Percentiles rank a stretch among this genome's conserved stretches.
These are phyloP conservation scores for Atta colombica DNA, from an alignment of 1,140 invertebrate genomes.

Conservation along the genomic window DNA sequence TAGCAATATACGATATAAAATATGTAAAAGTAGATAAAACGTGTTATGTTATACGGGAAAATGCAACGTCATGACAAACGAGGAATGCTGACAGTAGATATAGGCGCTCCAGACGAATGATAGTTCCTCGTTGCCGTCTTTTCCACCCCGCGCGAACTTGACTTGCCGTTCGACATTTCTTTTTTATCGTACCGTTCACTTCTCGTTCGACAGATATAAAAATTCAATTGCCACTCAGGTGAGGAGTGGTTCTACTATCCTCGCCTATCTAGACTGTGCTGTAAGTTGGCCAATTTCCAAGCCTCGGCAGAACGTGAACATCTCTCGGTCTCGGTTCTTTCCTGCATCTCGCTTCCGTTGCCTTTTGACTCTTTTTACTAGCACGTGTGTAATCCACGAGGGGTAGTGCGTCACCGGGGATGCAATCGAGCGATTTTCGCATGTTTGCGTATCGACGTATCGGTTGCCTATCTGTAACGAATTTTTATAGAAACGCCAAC, in stretches of 20 bases:
- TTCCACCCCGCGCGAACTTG: not conserved
- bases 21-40: not conserved
- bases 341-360: not conserved
- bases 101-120: constrained; percentile 58
- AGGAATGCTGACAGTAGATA: constrained; percentile 16
- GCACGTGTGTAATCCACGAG: constrained; percentile 39
- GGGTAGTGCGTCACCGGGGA: not conserved
- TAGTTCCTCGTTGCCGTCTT: not conserved
- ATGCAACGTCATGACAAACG: constrained; percentile 12
- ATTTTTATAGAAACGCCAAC: constrained; percentile 61
- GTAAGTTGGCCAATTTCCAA: constrained; percentile 75
- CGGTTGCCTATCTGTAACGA: constrained; percentile 39
- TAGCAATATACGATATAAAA: not conserved
- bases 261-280: constrained; percentile 65
- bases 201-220: constrained; percentile 73
- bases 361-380: constrained; percentile 33
- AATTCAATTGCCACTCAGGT: constrained; percentile 76
- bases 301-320: constrained; percentile 60
- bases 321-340: constrained; percentile 47
- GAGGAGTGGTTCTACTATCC: constrained; percentile 57
- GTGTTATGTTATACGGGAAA: not conserved
- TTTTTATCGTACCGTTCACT: constrained; percentile 41
- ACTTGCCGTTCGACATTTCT: constrained; percentile 62
- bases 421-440: constrained; percentile 51
- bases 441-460: constrained; percentile 46